Base-by-base conservation (phyloP, 2,113 vertebrate species). In the Spilogale gracilis region DNA sequence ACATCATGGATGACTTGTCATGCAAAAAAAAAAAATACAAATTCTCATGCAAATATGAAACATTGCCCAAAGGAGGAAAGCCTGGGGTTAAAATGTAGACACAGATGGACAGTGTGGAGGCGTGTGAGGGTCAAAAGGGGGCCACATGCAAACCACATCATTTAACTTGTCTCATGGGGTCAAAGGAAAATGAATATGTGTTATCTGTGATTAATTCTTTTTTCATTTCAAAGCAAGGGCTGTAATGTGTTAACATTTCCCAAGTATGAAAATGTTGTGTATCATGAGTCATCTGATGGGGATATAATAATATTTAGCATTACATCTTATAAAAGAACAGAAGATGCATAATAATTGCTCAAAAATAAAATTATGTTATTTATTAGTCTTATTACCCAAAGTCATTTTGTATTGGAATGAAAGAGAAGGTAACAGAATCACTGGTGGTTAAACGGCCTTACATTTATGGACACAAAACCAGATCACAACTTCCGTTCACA, bases 31-130 rank as follows among this genome's bases (percentile, higher is more conserved):
- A 74, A 50, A 78, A 67, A 98, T 86, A 88, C 61, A 97, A 61
- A 97, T 56, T 92, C 94, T 96, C 99, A 99, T 99, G 99, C 99
- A 95, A 78, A 97, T 98, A 98, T 65, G 92, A 98, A 98, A 98
- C 90, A 98, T 97, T 94, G 98, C 97, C 97, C 98, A 97, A 94
- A 95, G 89, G 96, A 98, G 97, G 83, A 98, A 98, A 98, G 98
- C 97, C 95, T 98, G 93, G 97, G 86, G 90, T 97, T 73, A 89
- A 96, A 86, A 96, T 61, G 96, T 48, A 95, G 89, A 97, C 58
- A 94, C 78, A 91, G 97, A 91, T 17, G 58, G 81, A 94, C 17
- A 94, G 97, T 91, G 60, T 82, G 92, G 97, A 98, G 87, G 95
- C 91, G 8, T 97, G 61, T 79, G 73, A 91, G 96, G 86, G 93